Evolutionary conservation across 1,140 invertebrate genomes (phyloP), one percentile per base, ranked within the genome.

Genomic region (Brachionus sp.): DNA sequence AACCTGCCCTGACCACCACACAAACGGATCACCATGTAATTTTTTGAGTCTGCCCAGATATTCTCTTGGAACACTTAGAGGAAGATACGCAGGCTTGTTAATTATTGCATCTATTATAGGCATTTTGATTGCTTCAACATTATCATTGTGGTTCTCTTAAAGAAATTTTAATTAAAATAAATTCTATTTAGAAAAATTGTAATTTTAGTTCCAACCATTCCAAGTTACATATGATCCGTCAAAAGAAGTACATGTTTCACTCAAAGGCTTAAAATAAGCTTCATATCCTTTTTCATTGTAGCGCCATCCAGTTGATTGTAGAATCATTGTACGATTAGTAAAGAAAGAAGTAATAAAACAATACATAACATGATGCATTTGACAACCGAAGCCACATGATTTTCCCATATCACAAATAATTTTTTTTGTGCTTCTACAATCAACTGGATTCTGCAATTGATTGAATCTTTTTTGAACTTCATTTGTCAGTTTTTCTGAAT

Each of bases 1-100:
- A 87, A 98, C 93, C 89, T 98, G 96, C 0, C 95, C 95, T 46
- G 98, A 92, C 95, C 96, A 99, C 96, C 97, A 99, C 33, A 95
- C 95, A 78, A 95, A 91, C 0, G 97, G 97, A 89, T 98, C 93
- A 1, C 96, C 96, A 89, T 99, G 95, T 33, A 97, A 89, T 84
- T 93, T 91, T 13, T 91, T 90, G 9, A 98, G 89, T 5, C 7
- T 16, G 6, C 2, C 19, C 82, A 94, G 90, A 77, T 99, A 89
- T 87, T 98, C 95, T 86, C 93, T 92, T 0, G 97, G 97, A 86
- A 99, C 92, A 4, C 95, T 92, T 12, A 96, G 91, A n/a, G 97
- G 97, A 84, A 99, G 90, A 88, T 92, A 98, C 57, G 92, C 91
- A 4, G 95, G 95, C 85, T 94, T 92, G 64, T 94, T 94, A 85